A percentile compares a stretch with the other conserved stretches of the same genome.
Evolutionary conservation across 1,140 invertebrate species (phyloP).

Genomic region (Apis mellifera): DNA sequence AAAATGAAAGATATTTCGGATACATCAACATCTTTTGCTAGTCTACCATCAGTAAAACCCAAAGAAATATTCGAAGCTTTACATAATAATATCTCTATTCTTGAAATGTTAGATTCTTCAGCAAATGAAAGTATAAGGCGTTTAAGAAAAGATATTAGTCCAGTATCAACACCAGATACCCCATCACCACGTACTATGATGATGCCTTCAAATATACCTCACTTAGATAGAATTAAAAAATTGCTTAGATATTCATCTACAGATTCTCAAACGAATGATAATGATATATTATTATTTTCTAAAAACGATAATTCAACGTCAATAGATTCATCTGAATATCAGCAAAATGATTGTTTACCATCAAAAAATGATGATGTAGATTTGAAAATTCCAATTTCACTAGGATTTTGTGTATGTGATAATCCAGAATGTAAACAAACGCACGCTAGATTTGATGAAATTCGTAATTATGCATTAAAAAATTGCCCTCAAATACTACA

Average conservation of each 20-base stretch:
- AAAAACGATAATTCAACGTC: slow-evolving; percentile 43
- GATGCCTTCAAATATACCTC: slow-evolving; percentile 74
- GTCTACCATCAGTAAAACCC: slow-evolving; percentile 67
- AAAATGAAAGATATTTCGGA: slow-evolving; percentile 73
- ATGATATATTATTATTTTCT: slow-evolving; percentile 16
- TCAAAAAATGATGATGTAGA: neutral
- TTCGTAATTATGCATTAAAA: slow-evolving; percentile 57
- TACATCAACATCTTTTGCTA: slow-evolving; percentile 76
- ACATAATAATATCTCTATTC: slow-evolving; percentile 66
- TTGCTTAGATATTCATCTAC: slow-evolving; percentile 52
- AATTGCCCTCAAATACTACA: slow-evolving; percentile 70
- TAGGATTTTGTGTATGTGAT: slow-evolving; percentile 64
- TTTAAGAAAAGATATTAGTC: slow-evolving; percentile 64
- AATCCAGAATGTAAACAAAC: slow-evolving; percentile 71
- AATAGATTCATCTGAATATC: slow-evolving; percentile 39
- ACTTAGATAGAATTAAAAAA: slow-evolving; percentile 53
- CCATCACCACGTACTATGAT: slow-evolving; percentile 76
- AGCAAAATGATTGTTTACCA: neutral
- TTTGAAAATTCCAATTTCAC: neutral
- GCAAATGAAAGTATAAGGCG: slow-evolving; percentile 49
- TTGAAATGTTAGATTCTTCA: slow-evolving; percentile 74
- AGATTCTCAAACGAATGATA: slow-evolving; percentile 28
- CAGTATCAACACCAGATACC: slow-evolving; percentile 78
- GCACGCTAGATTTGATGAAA: slow-evolving; percentile 61
- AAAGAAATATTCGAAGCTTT: slow-evolving; percentile 44